Conservation (phyloP, 2,888 invertebrate species). For the Eumerus sabulonum region DNA sequence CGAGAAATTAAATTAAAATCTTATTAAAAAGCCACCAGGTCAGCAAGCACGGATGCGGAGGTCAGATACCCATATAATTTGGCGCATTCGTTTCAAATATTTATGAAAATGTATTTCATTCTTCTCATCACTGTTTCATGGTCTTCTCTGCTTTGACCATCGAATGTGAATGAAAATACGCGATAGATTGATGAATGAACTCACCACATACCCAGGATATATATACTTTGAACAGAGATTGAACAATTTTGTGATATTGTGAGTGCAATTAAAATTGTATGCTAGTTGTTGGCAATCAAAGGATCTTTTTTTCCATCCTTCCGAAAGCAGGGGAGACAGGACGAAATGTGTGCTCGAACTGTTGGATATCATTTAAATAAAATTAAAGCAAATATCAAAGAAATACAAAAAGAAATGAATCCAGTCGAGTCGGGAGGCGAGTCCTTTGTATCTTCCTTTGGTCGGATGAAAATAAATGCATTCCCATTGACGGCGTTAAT, state of each 20-base stretch:
- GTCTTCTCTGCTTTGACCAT: neutral
- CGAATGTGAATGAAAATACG: neutral
- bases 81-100: slow-evolving; percentile 43
- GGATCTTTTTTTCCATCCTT: slow-evolving; percentile 32
- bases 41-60: slow-evolving; percentile 22
- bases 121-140: neutral
- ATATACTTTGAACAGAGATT: slow-evolving; percentile 26
- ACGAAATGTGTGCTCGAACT: slow-evolving; percentile 33
- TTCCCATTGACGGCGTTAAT: slow-evolving; percentile 59
- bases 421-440: neutral
- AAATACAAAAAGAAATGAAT: neutral
- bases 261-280: slow-evolving; percentile 69
- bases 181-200: slow-evolving; percentile 14
- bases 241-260: slow-evolving; percentile 37
- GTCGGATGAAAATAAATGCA: slow-evolving; percentile 36
- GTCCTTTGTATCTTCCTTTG: slow-evolving; percentile 35
- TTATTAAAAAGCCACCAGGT: slow-evolving; percentile 56
- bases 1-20: slow-evolving; percentile 39
- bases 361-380: slow-evolving; percentile 60
- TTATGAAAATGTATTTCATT: slow-evolving; percentile 36
- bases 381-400: slow-evolving; percentile 49
- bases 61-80: slow-evolving; percentile 22
- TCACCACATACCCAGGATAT: neutral
- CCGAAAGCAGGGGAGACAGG: neutral
- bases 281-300: slow-evolving; percentile 66